Evolutionary conservation across 2,888 invertebrate genomes (phyloP), one percentile per base, ranked within the genome.

Genomic region (Nineta flava): DNA sequence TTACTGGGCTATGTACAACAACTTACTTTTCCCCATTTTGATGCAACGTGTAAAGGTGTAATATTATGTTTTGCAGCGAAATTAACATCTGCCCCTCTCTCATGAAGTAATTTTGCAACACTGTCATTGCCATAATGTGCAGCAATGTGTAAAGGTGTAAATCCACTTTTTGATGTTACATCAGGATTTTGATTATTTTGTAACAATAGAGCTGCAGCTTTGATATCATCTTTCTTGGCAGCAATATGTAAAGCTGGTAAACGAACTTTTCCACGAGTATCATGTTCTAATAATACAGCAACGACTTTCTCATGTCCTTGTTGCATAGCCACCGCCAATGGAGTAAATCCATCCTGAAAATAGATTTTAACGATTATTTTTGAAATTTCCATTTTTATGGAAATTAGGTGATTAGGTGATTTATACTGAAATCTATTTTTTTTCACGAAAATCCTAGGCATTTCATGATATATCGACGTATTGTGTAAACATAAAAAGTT

Each of bases 321-420:
- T 65, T 97, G 97, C 81, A 99, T 88, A n/a, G 97, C 97, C 32
- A 97, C 97, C 4, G 97, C 97, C 55, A 99, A 70, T 0, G 97
- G 97, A 16, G 96, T 96, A 70, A 97, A 97, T 3, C 96, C 96
- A 70, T 97, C 96, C 88, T 92, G 66, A 13, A 65, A 63, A 50
- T 52, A 51, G 51, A 32, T 47, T 44, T 16, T n/a, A n/a, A n/a
- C n/a, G n/a, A n/a, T n/a, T 17, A 43, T 31, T 42, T 13, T 43
- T n/a, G n/a, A n/a, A n/a, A n/a, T n/a, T n/a, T n/a, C n/a, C n/a
- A n/a, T n/a, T n/a, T n/a, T n/a, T n/a, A n/a, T n/a, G n/a, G n/a
- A n/a, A n/a, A n/a, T n/a, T n/a, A n/a, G n/a, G n/a, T n/a, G n/a
- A n/a, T n/a, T n/a, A n/a, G n/a, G n/a, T n/a, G n/a, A n/a, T n/a